A percentile compares a stretch with the other conserved stretches of the same genome.
Evolutionary conservation across 2,888 invertebrate species (phyloP).

Genomic region (Dioctria linearis): DNA sequence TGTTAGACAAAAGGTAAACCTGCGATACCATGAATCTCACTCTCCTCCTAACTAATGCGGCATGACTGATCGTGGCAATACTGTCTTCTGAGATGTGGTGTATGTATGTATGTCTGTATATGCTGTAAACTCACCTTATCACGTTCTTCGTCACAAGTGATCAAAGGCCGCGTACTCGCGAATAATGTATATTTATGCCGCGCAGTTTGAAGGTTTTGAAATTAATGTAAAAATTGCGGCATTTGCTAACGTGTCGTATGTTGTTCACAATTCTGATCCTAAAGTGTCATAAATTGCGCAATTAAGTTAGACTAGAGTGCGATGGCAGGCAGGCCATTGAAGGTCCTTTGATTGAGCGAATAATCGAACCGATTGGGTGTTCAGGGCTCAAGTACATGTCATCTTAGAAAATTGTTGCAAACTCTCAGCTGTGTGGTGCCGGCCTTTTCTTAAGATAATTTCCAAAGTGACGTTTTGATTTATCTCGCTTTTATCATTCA

Average conservation of each 20-base stretch:
- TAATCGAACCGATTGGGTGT: conserved; percentile 50
- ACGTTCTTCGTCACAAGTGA: conserved; percentile 1
- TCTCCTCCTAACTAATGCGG: background rate
- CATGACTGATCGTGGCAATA: conserved; percentile 12
- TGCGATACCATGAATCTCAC: background rate
- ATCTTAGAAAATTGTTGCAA: conserved; percentile 36
- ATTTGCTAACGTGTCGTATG: conserved; percentile 39
- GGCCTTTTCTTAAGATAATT: conserved; percentile 54
- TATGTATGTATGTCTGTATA: background rate
- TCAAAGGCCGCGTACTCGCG: conserved; percentile 41
- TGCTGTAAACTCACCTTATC: background rate
- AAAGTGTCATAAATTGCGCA: conserved; percentile 55
- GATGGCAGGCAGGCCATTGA: conserved; percentile 19
- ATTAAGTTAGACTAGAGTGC: conserved; percentile 20
- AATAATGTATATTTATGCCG: conserved; percentile 27
- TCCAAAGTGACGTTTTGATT: conserved; percentile 58
- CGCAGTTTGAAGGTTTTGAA: conserved; percentile 6
- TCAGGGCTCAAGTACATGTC: conserved; percentile 38
- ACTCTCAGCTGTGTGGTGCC: background rate
- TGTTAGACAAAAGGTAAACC: conserved; percentile 28
- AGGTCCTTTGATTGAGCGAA: conserved; percentile 46
- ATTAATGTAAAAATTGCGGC: conserved; percentile 45
- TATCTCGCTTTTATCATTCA: conserved; percentile 55
- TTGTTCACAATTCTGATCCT: conserved; percentile 49
- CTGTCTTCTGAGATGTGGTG: no score